phyloP scores from a whole-genome alignment of 1,140 invertebrate genomes.

The Drosophila trapezifrons region DNA sequence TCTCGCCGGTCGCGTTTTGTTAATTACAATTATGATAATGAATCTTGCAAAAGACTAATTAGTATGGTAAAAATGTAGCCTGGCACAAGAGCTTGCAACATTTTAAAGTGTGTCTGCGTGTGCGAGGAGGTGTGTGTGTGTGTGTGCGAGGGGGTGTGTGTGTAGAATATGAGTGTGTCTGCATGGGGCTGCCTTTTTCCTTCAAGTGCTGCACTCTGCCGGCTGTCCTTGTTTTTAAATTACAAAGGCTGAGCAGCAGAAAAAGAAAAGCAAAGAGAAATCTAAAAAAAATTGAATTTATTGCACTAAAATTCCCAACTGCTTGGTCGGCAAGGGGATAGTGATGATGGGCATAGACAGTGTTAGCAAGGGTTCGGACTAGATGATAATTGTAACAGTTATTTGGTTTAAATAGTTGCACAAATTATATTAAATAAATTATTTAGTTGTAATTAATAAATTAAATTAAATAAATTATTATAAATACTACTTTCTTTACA shows the following conservation, averaged over 20 bases:
- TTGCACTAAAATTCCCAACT: background rate
- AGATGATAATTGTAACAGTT: too few species aligned
- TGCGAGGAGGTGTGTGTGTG: background rate
- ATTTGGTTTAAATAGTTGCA: background rate
- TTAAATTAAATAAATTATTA: too few species aligned
- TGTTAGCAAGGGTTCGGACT: too few species aligned
- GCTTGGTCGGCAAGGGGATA: too few species aligned
- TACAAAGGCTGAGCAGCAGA: background rate
- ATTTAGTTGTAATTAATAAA: too few species aligned
- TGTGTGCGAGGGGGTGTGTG: background rate
- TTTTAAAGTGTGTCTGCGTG: conserved; percentile 45
- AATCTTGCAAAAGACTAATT: conserved; percentile 79
- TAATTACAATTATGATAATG: conserved; percentile 82
- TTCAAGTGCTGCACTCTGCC: conserved; percentile 30
- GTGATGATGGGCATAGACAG: too few species aligned
- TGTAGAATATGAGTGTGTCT: conserved; percentile 8
- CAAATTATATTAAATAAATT: background rate
- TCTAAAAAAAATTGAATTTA: background rate
- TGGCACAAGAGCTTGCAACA: conserved; percentile 63
- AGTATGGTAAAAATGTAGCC: conserved; percentile 78
- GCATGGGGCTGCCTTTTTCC: conserved; percentile 25
- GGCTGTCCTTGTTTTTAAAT: conserved; percentile 28
- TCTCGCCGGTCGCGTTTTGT: conserved; percentile 58
- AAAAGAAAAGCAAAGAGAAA: background rate
- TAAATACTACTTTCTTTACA: too few species aligned